Evolutionary conservation across 2,888 invertebrate species (phyloP).

Genomic region (Volucella bombylans): DNA sequence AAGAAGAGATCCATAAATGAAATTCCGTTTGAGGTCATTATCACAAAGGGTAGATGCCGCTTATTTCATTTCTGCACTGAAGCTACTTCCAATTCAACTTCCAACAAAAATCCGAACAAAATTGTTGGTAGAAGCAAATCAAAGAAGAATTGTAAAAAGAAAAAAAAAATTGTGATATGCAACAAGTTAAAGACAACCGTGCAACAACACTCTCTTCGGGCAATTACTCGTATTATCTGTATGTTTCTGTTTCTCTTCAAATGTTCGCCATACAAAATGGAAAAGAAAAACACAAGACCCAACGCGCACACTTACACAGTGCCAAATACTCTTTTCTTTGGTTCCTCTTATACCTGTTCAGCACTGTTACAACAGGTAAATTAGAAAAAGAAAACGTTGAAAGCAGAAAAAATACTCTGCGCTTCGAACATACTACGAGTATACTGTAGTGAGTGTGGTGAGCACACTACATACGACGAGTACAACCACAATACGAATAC

Average conservation of each 20-base stretch:
- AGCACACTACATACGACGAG: slow-evolving; percentile 26
- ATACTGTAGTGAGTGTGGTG: slow-evolving; percentile 30
- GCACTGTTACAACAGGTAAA: slow-evolving; percentile 72
- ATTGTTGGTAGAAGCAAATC: slow-evolving; percentile 8
- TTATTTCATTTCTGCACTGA: neutral
- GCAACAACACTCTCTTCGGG: slow-evolving; percentile 57
- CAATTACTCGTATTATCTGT: slow-evolving; percentile 19
- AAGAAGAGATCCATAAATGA: slow-evolving; percentile 33
- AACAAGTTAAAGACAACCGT: slow-evolving; percentile 18
- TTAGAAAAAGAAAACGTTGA: slow-evolving; percentile 55
- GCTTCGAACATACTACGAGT: neutral
- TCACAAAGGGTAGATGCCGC: slow-evolving; percentile 69
- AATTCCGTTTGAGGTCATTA: slow-evolving; percentile 72
- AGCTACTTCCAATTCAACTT: neutral
- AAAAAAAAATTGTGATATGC: slow-evolving; percentile 11
- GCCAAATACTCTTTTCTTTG: slow-evolving; percentile 57
- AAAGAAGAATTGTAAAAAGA: slow-evolving; percentile 4
- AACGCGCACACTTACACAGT: slow-evolving; percentile 39
- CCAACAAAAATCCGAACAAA: neutral
- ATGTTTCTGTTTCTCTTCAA: slow-evolving; percentile 55
- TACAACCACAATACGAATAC: slow-evolving; percentile 33
- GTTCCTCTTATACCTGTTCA: slow-evolving; percentile 66
- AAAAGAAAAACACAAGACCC: slow-evolving; percentile 3
- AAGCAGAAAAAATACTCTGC: slow-evolving; percentile 27
- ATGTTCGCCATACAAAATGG: slow-evolving; percentile 36